Evolutionary conservation across 2,888 invertebrate genomes (phyloP).

Genomic region (Drosophila aldrichi): DNA sequence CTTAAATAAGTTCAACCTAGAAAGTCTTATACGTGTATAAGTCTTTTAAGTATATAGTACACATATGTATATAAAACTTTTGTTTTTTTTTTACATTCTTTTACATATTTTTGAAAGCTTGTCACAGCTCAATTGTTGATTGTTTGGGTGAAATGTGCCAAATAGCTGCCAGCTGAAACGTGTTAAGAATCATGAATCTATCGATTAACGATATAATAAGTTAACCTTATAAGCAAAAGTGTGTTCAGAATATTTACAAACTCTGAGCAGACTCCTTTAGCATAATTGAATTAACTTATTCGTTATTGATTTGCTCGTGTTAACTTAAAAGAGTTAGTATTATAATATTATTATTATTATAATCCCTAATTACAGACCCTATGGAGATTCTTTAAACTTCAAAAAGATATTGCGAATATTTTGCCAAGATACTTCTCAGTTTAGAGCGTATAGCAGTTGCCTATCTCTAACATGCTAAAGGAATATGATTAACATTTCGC

Average conservation of each 20-base stretch:
- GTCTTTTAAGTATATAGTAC: neutral
- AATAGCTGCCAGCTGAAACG: constrained; percentile 1
- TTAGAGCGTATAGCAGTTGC: neutral
- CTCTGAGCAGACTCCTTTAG: too few relatives aligned
- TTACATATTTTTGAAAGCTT: constrained; percentile 5
- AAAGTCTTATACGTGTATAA: constrained; percentile 5
- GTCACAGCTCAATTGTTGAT: neutral
- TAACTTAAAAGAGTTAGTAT: neutral
- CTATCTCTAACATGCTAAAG: neutral
- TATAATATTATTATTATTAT: too few relatives aligned
- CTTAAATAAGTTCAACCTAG: neutral
- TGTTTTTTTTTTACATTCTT: neutral
- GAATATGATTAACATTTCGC: constrained; percentile 6
- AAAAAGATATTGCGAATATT: too few relatives aligned
- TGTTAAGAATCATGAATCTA: neutral
- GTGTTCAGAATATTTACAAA: neutral
- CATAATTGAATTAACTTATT: neutral
- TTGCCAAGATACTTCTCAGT: too few relatives aligned
- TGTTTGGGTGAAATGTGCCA: constrained; percentile 17
- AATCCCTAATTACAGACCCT: too few relatives aligned
- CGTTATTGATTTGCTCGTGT: neutral
- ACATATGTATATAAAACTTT: too few relatives aligned
- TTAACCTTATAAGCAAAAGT: neutral
- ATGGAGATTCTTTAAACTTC: too few relatives aligned
- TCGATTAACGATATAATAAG: constrained; percentile 1